Evolutionary conservation across 2,113 vertebrate species (phyloP), one percentile per base, ranked within the genome.

Genomic region (Petrocephalus zakoni): DNA sequence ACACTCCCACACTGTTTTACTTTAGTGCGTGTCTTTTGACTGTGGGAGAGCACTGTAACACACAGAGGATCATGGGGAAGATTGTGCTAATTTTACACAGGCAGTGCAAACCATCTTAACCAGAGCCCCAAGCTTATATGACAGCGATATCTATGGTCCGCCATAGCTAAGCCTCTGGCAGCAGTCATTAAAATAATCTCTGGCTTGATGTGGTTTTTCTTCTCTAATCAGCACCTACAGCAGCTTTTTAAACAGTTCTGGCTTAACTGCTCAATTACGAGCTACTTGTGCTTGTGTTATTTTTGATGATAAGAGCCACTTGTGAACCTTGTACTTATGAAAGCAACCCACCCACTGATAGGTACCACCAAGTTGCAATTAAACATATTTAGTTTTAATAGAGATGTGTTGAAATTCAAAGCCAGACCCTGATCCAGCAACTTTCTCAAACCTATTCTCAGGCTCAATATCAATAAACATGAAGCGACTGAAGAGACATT

Each of bases 111-210:
- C 72, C 34, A 19, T 17, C 17, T 34, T 42, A 78, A 25, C 61
- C 25, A 29, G 72, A 34, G 13, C 34, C 72, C 37, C 17, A 4
- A 78, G 34, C 72, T 78, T 78, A 19, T 29, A 15, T 42, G 72
- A 78, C 34, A 78, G 6, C 5, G 61, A 29, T 68, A 68, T 29
- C 61, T 68, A 68, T 29, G 25, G 61, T 29, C n/a, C n/a, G 25
- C 61, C 13, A 5, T 83, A n/a, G 21, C 22, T 25, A 46, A 83
- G 37, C 19, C 42, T 49, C 42, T 83, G 42, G 42, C 42, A 46
- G 37, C 46, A 49, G 81, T 83, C 81, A 47, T 47, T 83, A 83
- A 46, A 83, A 83, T 49, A 83, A 83, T 83, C 81, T 83, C 81
- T 11, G 42, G 46, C 22, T 83, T 83, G 81, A 22, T 83, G 42